Conservation (phyloP, 1,140 invertebrate genomes). For the Mya arenaria region DNA sequence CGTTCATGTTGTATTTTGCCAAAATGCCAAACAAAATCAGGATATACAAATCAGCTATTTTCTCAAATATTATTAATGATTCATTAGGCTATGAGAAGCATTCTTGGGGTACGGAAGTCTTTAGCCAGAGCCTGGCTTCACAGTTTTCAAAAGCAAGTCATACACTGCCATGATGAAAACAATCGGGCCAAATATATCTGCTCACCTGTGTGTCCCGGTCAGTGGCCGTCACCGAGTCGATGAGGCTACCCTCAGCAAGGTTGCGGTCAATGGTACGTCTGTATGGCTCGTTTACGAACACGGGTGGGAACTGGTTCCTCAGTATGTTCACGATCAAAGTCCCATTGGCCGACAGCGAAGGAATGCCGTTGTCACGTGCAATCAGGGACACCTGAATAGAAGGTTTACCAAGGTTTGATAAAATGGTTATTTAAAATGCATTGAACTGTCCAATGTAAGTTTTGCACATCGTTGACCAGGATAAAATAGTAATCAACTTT, state of each 20-base stretch:
- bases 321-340: slow-evolving; percentile 64
- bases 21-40: too few species aligned
- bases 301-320: slow-evolving; percentile 64
- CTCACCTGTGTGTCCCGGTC: slow-evolving; percentile 59
- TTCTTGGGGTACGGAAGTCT: background rate
- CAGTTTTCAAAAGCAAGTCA: background rate
- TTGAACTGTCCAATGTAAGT: too few species aligned
- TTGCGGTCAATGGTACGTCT: slow-evolving; percentile 45
- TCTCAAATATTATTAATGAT: too few species aligned
- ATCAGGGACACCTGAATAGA: slow-evolving; percentile 61
- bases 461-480: too few species aligned
- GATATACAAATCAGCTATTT: too few species aligned
- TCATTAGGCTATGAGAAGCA: background rate
- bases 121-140: background rate
- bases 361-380: slow-evolving; percentile 63
- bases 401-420: too few species aligned
- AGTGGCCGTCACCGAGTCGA: slow-evolving; percentile 60
- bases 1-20: too few species aligned
- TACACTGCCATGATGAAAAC: background rate
- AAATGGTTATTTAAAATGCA: too few species aligned
- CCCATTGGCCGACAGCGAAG: slow-evolving; percentile 35
- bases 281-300: slow-evolving; percentile 61
- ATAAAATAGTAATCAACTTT: too few species aligned
- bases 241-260: background rate
- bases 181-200: background rate